Conservation (phyloP, 2,888 invertebrate species). For the Drosophila rubida region DNA sequence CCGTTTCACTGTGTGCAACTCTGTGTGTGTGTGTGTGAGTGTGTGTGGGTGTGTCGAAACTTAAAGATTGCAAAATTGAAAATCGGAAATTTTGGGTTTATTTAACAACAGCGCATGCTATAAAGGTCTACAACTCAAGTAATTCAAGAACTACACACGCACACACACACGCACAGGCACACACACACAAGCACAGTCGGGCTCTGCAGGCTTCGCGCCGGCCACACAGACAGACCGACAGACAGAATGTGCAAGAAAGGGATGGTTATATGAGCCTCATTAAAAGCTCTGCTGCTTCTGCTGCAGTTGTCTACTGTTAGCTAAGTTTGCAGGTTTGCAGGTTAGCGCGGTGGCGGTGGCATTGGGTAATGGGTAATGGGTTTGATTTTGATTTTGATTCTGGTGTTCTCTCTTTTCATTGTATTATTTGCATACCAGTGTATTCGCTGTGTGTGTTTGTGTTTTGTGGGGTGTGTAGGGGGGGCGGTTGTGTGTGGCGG, state of each 20-base stretch:
- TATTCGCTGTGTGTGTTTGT: conserved; percentile 2
- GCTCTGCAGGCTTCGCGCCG: conserved; percentile 9
- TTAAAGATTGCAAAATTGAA: not conserved
- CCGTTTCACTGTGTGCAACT: not conserved
- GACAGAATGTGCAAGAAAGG: conserved; percentile 8
- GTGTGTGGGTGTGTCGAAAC: not conserved
- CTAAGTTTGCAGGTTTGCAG: conserved; percentile 6
- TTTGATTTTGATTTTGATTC: not conserved
- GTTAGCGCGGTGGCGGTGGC: not conserved
- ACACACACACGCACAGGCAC: conserved; percentile 27
- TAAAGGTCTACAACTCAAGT: conserved; percentile 13
- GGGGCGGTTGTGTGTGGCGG: not conserved
- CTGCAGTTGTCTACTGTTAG: not conserved
- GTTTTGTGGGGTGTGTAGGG: too few relatives aligned
- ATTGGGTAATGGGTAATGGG: too few relatives aligned
- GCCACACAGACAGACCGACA: conserved; percentile 6
- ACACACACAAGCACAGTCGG: conserved; percentile 5
- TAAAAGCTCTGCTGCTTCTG: conserved; percentile 4
- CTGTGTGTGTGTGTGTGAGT: conserved; percentile 1
- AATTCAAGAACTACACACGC: conserved; percentile 8
- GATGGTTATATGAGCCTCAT: conserved; percentile 2
- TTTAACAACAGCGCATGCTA: conserved; percentile 35
- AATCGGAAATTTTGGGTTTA: conserved; percentile 1
- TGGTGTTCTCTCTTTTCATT: not conserved
- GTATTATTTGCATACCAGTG: not conserved